Evolutionary conservation across 2,797 vertebrate genomes (phyloP).

Genomic region (Schizopygopsis pylzovi): DNA sequence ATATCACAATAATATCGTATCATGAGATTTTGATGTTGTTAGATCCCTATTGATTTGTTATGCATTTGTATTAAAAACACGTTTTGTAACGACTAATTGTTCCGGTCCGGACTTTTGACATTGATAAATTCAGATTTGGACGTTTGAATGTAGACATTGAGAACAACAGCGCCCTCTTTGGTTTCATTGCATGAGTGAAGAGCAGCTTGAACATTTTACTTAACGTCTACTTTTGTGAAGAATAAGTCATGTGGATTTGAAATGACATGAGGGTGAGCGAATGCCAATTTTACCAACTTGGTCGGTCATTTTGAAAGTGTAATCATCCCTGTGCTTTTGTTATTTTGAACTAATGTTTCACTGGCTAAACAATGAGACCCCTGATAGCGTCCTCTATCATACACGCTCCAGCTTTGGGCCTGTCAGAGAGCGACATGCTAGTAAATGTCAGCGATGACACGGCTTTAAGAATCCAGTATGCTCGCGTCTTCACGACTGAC

Average conservation of each 20-base stretch:
- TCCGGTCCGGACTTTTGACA: too few relatives aligned
- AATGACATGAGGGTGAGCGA: background rate
- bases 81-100: too few relatives aligned
- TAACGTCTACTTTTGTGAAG: background rate
- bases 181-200: background rate
- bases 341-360: background rate
- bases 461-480: slow-evolving; percentile 30
- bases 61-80: too few relatives aligned
- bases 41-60: too few relatives aligned
- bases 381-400: slow-evolving; percentile 8
- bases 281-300: background rate
- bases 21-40: too few relatives aligned
- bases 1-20: too few relatives aligned
- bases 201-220: background rate
- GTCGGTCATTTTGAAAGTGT: background rate
- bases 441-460: slow-evolving; percentile 21
- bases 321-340: background rate
- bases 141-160: too few relatives aligned
- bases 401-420: slow-evolving; percentile 1
- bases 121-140: too few relatives aligned
- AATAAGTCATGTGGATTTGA: background rate
- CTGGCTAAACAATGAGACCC: background rate
- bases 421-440: slow-evolving; percentile 8
- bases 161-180: too few relatives aligned
- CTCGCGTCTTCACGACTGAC: background rate